Evolutionary conservation across 2,888 invertebrate genomes (phyloP).

Genomic region (Acrocyrtus sp.): DNA sequence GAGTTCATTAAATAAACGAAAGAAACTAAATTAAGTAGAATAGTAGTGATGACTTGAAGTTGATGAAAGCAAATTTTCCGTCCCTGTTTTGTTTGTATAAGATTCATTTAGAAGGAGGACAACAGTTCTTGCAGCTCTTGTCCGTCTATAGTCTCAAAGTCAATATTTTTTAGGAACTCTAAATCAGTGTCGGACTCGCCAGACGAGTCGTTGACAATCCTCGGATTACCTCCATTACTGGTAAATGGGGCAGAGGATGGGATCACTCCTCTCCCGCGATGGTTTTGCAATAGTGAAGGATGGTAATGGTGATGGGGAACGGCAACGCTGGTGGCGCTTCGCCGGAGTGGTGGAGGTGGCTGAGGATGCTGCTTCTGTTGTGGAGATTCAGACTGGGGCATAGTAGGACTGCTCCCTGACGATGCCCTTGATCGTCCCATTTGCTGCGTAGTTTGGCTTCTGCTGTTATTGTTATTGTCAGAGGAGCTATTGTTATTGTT

Average conservation of each 20-base stretch:
- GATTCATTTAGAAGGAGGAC: slow-evolving; percentile 40
- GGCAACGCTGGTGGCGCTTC: slow-evolving; percentile 30
- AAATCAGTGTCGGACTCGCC: slow-evolving; percentile 46
- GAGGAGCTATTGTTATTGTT: neutral
- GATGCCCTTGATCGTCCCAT: neutral
- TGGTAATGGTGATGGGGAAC: neutral
- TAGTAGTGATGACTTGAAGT: too few species aligned
- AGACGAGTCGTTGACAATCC: slow-evolving; percentile 20
- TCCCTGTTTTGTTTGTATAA: too few species aligned
- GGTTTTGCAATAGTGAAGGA: neutral
- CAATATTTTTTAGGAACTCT: slow-evolving; percentile 47
- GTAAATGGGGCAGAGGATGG: neutral
- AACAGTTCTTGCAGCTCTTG: slow-evolving; percentile 53
- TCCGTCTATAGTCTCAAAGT: slow-evolving; percentile 45
- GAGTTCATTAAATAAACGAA: neutral
- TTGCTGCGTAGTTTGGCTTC: neutral
- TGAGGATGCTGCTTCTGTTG: too few species aligned
- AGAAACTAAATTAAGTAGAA: neutral
- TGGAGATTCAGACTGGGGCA: too few species aligned
- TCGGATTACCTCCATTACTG: neutral
- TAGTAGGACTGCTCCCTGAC: slow-evolving; percentile 3
- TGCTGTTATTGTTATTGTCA: neutral
- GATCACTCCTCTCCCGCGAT: neutral
- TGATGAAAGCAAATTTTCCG: too few species aligned
- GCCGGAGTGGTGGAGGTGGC: slow-evolving; percentile 3